Evolutionary conservation across 2,113 vertebrate genomes (phyloP).

Genomic region (Antechinus flavipes): DNA sequence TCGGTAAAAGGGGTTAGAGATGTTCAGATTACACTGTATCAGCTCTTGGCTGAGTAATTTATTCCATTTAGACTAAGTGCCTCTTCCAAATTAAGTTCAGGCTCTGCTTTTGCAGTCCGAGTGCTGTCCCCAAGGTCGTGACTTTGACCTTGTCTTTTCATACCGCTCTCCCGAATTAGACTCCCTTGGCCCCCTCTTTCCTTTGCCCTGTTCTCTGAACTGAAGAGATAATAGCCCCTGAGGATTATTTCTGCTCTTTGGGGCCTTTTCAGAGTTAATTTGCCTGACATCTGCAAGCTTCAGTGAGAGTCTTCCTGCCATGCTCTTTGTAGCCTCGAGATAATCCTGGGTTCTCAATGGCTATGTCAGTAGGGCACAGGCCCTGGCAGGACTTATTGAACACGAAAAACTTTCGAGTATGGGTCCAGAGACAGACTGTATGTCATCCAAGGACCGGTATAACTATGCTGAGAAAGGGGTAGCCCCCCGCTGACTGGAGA

Average conservation of each 20-base stretch:
- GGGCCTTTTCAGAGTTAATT: neutral
- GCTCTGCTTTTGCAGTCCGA: neutral
- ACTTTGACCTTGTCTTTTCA: neutral
- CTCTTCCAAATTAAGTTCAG: neutral
- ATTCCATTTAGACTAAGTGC: neutral
- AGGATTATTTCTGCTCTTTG: neutral
- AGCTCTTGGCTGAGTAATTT: neutral
- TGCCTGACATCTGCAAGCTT: neutral
- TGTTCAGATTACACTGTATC: neutral
- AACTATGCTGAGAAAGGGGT: neutral
- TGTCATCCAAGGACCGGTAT: neutral
- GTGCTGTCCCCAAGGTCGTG: neutral
- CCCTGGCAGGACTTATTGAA: neutral
- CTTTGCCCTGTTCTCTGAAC: neutral
- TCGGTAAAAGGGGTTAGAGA: neutral
- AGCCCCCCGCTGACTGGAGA: neutral
- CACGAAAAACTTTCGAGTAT: neutral
- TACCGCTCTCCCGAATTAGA: neutral
- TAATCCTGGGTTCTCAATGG: neutral
- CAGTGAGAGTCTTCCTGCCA: neutral
- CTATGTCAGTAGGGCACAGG: neutral
- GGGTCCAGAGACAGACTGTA: neutral
- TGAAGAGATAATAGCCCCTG: neutral
- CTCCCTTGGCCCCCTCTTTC: neutral
- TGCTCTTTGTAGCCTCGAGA: neutral